Conservation (phyloP, 2,113 vertebrate species). For the Odontesthes bonariensis region DNA sequence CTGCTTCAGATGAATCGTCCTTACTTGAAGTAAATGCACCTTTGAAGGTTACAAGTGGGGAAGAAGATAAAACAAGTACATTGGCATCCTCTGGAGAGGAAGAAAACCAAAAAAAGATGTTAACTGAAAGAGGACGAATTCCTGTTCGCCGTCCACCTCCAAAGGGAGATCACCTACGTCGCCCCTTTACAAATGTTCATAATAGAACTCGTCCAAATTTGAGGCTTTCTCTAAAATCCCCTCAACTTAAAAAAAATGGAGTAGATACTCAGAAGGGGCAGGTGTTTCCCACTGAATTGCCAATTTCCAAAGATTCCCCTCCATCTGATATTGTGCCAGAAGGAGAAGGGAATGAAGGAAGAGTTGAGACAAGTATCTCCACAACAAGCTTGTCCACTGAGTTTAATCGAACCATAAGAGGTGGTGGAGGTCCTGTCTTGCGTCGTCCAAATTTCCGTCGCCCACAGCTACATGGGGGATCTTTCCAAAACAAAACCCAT, state of each 20-base stretch:
- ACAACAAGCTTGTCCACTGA: background rate
- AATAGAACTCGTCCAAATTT: slow-evolving; percentile 41
- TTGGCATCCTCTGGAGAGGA: background rate
- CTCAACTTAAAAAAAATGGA: slow-evolving; percentile 15
- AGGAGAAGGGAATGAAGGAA: background rate
- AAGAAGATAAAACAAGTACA: background rate
- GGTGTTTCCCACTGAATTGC: background rate
- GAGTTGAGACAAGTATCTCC: background rate
- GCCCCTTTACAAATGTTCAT: slow-evolving; percentile 1
- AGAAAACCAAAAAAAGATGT: slow-evolving; percentile 17
- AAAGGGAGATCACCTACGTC: background rate
- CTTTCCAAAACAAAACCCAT: slow-evolving; percentile 54
- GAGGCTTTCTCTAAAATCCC: slow-evolving; percentile 6
- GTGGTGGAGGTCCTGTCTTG: background rate
- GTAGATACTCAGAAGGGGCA: slow-evolving; percentile 7
- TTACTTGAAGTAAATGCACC: background rate
- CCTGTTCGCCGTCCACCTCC: background rate
- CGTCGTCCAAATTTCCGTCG: slow-evolving; percentile 6
- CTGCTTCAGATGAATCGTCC: slow-evolving; percentile 20
- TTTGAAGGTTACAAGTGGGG: background rate
- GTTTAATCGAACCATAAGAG: slow-evolving; percentile 21
- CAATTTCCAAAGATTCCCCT: background rate
- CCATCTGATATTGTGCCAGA: background rate
- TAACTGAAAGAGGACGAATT: slow-evolving; percentile 2
- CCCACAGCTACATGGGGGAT: background rate